phyloP scores from a whole-genome alignment of 2,888 invertebrate species.

The Morpho achilles region DNA sequence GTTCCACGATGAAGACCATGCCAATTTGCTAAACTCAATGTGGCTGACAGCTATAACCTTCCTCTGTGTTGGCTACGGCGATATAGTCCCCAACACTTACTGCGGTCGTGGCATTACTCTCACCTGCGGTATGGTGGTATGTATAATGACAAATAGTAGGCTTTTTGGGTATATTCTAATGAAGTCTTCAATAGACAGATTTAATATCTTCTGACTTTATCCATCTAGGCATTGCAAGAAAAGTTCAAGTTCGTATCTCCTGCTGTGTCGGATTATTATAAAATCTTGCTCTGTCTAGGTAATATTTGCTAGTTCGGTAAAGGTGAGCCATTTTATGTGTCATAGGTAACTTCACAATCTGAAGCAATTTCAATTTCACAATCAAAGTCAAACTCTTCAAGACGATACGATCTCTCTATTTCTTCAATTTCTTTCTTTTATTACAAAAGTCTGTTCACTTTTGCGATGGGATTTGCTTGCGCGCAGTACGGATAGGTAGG shows the following conservation, averaged over 20 bases:
- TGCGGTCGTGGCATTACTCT: slow-evolving; percentile 99
- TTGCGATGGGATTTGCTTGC: slow-evolving; percentile 29
- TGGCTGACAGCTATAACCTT: slow-evolving; percentile 99
- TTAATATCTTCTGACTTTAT: slow-evolving; percentile 24
- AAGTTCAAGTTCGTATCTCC: slow-evolving; percentile 2
- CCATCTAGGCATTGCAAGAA: slow-evolving; percentile 56
- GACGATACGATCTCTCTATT: slow-evolving; percentile 40
- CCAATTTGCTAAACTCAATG: slow-evolving; percentile 99
- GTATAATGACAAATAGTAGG: slow-evolving; percentile 70
- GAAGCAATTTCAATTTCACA: slow-evolving; percentile 49
- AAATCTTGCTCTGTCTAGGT: slow-evolving; percentile 56
- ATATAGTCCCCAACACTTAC: slow-evolving; percentile 99
- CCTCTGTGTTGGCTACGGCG: slow-evolving; percentile 99
- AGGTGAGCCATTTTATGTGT: slow-evolving; percentile 79
- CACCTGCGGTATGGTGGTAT: slow-evolving; percentile 99
- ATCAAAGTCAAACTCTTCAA: slow-evolving; percentile 78
- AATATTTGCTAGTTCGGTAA: slow-evolving; percentile 55
- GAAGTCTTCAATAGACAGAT: slow-evolving; percentile 19
- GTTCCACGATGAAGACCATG: slow-evolving; percentile 99
- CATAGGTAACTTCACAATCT: slow-evolving; percentile 45
- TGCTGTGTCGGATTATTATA: slow-evolving; percentile 6
- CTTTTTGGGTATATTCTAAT: slow-evolving; percentile 50
- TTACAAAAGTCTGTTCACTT: slow-evolving; percentile 31
- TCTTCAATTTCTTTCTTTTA: slow-evolving; percentile 45
- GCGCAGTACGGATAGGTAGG: slow-evolving; percentile 40